phyloP scores from a whole-genome alignment of 2,888 invertebrate genomes.

The Augochlorella aurata region DNA sequence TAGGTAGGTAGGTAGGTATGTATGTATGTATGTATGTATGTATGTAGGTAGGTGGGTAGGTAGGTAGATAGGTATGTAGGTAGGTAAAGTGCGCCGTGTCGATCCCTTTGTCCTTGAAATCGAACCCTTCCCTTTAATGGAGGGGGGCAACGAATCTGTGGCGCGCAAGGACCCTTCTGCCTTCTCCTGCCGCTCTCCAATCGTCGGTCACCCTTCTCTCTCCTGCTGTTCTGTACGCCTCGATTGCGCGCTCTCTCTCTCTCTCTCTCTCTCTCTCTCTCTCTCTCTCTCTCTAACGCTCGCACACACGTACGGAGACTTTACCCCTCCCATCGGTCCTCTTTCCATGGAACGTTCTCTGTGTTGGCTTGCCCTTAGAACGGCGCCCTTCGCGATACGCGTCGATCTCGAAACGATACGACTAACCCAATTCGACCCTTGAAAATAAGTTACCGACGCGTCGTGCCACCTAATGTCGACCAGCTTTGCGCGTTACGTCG shows the following conservation, averaged over 20 bases:
- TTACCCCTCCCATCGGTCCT: not conserved
- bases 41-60: not conserved
- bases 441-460: constrained; percentile 65
- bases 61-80: no score
- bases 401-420: constrained; percentile 53
- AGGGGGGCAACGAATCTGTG: constrained; percentile 50
- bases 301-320: no score
- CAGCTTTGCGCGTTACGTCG: not conserved
- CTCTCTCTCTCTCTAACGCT: no score
- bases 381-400: constrained; percentile 57
- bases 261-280: no score
- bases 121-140: constrained; percentile 64
- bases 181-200: not conserved
- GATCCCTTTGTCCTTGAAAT: constrained; percentile 47
- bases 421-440: constrained; percentile 75
- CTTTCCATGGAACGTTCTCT: constrained; percentile 60
- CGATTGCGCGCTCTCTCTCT: no score
- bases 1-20: not conserved
- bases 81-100: not conserved
- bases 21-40: no score
- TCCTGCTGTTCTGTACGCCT: no score
- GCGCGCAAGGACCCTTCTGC: constrained; percentile 65
- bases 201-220: not conserved
- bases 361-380: constrained; percentile 68
- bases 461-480: not conserved